Conservation (phyloP, 2,797 vertebrate species). For the Phrynocephalus forsythii region DNA sequence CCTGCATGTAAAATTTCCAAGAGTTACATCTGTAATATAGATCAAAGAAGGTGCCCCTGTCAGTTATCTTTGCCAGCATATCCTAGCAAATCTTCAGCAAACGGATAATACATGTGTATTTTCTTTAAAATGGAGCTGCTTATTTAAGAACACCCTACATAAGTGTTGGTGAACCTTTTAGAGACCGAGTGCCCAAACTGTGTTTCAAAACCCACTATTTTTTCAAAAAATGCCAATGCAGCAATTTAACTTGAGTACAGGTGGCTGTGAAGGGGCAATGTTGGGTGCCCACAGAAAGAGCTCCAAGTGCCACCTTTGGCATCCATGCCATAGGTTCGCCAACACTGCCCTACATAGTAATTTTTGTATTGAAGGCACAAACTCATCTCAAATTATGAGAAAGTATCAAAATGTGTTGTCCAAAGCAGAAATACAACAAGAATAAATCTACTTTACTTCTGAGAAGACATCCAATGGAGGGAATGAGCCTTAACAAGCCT, state of each 20-base stretch:
- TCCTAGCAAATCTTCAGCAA: slow-evolving; percentile 21
- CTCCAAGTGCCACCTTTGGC: no score
- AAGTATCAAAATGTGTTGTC: not conserved
- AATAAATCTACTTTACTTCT: not conserved
- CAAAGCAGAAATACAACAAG: not conserved
- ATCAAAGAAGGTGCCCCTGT: not conserved
- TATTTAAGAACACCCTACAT: slow-evolving; percentile 3
- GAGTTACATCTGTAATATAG: slow-evolving; percentile 15
- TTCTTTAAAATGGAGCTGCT: not conserved
- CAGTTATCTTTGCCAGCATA: slow-evolving; percentile 19
- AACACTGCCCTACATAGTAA: not conserved
- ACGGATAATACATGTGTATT: not conserved
- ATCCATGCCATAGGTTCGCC: no score
- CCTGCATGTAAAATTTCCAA: slow-evolving; percentile 26
- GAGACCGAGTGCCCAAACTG: no score
- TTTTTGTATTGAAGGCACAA: not conserved
- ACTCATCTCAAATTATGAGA: slow-evolving; percentile 4
- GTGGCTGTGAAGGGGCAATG: no score
- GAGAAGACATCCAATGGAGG: no score
- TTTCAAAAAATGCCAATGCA: no score
- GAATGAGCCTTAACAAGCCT: no score
- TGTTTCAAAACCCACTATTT: no score
- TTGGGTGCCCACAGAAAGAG: no score
- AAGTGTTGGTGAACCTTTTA: no score
- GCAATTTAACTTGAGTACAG: no score